Conservation (phyloP, 2,888 invertebrate genomes). For the Dryococelus australis region DNA sequence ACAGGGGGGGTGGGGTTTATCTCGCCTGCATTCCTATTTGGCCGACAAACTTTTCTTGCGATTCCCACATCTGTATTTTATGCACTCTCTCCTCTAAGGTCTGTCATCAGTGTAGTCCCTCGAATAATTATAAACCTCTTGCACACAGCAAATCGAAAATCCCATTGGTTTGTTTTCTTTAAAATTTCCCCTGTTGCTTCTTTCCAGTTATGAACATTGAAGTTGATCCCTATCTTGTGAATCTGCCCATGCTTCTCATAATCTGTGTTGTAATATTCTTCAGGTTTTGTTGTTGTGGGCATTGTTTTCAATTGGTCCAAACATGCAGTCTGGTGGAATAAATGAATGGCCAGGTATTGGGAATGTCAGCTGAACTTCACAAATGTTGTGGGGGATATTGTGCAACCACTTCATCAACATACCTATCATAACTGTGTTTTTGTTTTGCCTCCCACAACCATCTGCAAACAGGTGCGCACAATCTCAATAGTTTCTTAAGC, state of each 20-base stretch:
- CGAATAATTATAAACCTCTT: background rate
- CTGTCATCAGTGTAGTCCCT: background rate
- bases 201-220: background rate
- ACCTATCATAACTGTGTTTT: conserved; percentile 30
- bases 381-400: background rate
- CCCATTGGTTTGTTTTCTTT: conserved; percentile 4
- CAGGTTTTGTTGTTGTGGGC: conserved; percentile 19
- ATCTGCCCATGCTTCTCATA: background rate
- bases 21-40: background rate
- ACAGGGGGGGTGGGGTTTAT: no score
- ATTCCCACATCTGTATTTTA: background rate
- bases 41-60: background rate
- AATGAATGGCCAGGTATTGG: conserved; percentile 12
- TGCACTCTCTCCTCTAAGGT: background rate
- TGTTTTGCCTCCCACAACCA: conserved; percentile 31
- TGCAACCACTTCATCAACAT: conserved; percentile 28
- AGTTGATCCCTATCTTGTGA: background rate
- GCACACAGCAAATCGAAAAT: background rate
- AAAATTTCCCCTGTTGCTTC: background rate
- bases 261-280: background rate
- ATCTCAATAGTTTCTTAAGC: conserved; percentile 2
- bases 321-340: conserved; percentile 13
- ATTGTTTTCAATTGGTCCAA: background rate
- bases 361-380: background rate
- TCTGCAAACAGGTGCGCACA: conserved; percentile 27